Percentiles rank a stretch among this genome's conserved stretches.
Evolutionary conservation across 2,113 vertebrate species (phyloP).

Genomic region (Potamarius usumacintae): DNA sequence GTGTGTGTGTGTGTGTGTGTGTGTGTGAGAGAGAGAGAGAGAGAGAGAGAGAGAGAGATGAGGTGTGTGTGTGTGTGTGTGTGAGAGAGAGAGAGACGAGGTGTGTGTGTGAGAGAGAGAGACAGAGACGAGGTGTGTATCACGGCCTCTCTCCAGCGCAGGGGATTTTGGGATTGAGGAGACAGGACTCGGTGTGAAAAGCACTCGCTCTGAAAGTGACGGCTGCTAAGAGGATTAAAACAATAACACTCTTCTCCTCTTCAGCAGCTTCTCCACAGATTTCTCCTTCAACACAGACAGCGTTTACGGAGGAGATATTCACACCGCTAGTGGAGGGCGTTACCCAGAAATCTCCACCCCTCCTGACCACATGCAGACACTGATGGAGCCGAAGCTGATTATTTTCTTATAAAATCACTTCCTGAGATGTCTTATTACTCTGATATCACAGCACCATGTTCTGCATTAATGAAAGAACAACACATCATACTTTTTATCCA

Average conservation of each 20-base stretch:
- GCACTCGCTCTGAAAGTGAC: slow-evolving; percentile 89
- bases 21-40: not conserved
- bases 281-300: slow-evolving; percentile 80
- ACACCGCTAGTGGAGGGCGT: not conserved
- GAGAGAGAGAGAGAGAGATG: not conserved
- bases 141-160: slow-evolving; percentile 78
- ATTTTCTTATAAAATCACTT: not conserved
- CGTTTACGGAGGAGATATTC: not conserved
- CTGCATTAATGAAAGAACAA: not conserved
- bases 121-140: slow-evolving; percentile 79
- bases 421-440: not conserved
- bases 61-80: too few relatives aligned
- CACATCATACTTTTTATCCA: not conserved
- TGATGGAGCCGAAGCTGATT: not conserved
- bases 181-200: slow-evolving; percentile 89
- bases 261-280: slow-evolving; percentile 92
- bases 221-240: slow-evolving; percentile 99
- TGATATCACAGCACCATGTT: not conserved
- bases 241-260: slow-evolving; percentile 97
- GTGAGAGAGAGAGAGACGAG: too few relatives aligned
- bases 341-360: not conserved
- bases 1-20: too few relatives aligned
- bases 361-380: not conserved
- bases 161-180: slow-evolving; percentile 84
- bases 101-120: slow-evolving; percentile 42